Percentiles rank a stretch among this genome's conserved stretches.
Conservation (phyloP, 2,888 invertebrate species). For the Hedya salicella region DNA sequence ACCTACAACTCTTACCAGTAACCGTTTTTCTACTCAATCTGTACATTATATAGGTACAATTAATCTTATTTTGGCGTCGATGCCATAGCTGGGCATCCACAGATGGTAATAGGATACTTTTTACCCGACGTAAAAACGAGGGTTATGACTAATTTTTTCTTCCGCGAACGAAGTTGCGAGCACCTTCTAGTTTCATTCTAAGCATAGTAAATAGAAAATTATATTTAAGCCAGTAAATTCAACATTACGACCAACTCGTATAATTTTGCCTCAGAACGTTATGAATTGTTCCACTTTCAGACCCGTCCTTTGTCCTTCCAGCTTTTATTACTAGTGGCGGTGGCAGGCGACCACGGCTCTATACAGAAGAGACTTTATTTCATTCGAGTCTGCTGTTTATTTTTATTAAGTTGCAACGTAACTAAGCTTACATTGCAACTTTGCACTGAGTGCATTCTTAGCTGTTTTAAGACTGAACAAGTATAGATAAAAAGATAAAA, state of each 20-base stretch:
- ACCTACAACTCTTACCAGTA: too few species aligned
- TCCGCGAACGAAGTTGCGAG: too few species aligned
- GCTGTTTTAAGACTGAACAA: conserved; percentile 18
- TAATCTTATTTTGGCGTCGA: too few species aligned
- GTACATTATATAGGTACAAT: too few species aligned
- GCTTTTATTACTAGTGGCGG: conserved; percentile 15
- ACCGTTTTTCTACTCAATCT: too few species aligned
- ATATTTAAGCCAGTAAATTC: conserved; percentile 20
- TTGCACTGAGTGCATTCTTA: conserved; percentile 27
- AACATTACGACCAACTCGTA: conserved; percentile 14
- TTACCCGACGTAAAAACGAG: too few species aligned
- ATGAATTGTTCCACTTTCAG: conserved; percentile 27
- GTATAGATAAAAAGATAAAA: too few species aligned
- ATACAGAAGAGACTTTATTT: conserved; percentile 30
- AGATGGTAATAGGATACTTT: too few species aligned
- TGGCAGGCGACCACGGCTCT: conserved; percentile 12
- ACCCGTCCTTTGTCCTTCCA: conserved; percentile 18
- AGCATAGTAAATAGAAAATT: conserved; percentile 16
- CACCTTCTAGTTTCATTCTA: neutral
- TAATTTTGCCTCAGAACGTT: conserved; percentile 9
- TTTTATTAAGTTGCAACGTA: conserved; percentile 33
- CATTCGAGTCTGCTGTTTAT: conserved; percentile 27
- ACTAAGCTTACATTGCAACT: conserved; percentile 25
- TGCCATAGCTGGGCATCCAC: too few species aligned
- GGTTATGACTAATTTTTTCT: too few species aligned